Evolutionary conservation across 2,113 vertebrate species (phyloP).

Genomic region (Illadopsis cleaveri): DNA sequence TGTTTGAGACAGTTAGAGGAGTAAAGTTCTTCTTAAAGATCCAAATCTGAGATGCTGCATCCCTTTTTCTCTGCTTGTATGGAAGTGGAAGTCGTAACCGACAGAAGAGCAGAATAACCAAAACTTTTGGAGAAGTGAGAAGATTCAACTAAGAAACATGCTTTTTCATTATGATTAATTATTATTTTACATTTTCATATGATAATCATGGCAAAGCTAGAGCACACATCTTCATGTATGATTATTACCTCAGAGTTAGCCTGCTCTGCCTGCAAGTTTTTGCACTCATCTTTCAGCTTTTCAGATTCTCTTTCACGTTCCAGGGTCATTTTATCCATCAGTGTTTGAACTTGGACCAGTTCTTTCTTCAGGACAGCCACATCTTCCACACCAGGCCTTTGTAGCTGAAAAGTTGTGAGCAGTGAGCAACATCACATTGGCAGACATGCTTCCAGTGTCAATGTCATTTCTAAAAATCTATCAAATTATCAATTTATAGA

Average conservation of each 20-base stretch:
- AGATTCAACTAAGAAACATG: background rate
- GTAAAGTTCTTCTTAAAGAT: background rate
- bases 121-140: background rate
- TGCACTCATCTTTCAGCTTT: conserved; percentile 85
- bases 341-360: conserved; percentile 93
- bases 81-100: background rate
- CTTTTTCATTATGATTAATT: background rate
- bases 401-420: conserved; percentile 77
- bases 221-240: background rate
- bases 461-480: background rate
- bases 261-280: conserved; percentile 84
- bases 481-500: background rate
- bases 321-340: conserved; percentile 94
- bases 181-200: background rate
- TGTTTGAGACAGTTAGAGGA: background rate
- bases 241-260: conserved; percentile 86
- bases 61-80: background rate
- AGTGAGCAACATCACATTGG: background rate
- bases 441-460: background rate
- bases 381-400: conserved; percentile 95
- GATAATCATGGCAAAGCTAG: background rate
- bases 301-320: conserved; percentile 92
- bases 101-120: background rate
- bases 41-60: background rate
- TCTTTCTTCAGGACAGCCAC: conserved; percentile 95